Evolutionary conservation across 2,888 invertebrate genomes (phyloP), one percentile per base, ranked within the genome.

Genomic region (Hedya salicella): DNA sequence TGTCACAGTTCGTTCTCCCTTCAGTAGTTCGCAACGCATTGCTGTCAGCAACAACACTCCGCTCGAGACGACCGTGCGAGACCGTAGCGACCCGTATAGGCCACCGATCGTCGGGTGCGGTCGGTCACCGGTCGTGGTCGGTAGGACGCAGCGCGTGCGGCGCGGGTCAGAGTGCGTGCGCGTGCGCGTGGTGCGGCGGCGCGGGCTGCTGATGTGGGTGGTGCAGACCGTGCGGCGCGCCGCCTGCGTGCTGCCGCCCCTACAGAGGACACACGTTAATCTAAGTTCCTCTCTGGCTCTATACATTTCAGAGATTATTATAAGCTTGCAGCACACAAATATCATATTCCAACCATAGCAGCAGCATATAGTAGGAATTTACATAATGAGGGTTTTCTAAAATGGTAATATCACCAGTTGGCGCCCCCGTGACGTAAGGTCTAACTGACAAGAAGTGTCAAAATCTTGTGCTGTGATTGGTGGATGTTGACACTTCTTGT

Each of bases 231-330:
- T 90, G 91, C 3, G 84, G 83, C 69, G 81, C 79, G 67, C 83
- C 79, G n/a, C 84, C 83, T 46, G 88, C 76, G 75, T 91, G 91
- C 78, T 91, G 91, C 13, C 91, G 88, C 64, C 91, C 91, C 91
- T 91, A 83, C 0, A 54, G 48, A 67, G 59, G 54, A 57, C 16
- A 46, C 56, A 16, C 4, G 25, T 56, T 54, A 62, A 17, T 36
- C 17, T 19, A n/a, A n/a, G n/a, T n/a, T n/a, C n/a, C n/a, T 3
- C 36, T 6, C 1, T 36, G 36, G 9, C 2, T 36, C 9, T 9
- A 36, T 9, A 36, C 42, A 42, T 9, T 6, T 39, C 3, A 11
- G 39, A 13, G 9, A 9, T 11, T 39, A 9, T 39, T 39, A n/a
- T n/a, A n/a, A n/a, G n/a, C n/a, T n/a, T n/a, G n/a, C n/a, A n/a